Conservation (phyloP, 2,113 vertebrate genomes). For the Rhea americana region DNA sequence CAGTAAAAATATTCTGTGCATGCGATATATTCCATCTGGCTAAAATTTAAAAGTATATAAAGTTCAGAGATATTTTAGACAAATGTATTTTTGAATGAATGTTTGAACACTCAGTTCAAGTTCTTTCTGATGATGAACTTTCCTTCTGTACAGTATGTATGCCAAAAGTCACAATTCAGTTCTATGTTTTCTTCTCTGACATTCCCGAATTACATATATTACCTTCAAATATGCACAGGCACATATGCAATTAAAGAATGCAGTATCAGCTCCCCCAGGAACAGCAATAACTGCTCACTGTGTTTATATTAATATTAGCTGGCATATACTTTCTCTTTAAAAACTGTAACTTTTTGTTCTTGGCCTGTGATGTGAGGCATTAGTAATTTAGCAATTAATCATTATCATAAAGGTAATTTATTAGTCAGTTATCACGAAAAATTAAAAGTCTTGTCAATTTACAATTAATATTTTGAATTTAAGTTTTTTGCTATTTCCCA, state of each 20-base stretch:
- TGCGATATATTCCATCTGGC: constrained; percentile 6
- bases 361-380: constrained; percentile 60
- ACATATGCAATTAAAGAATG: constrained; percentile 30
- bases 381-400: constrained; percentile 72
- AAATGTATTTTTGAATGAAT: constrained; percentile 30
- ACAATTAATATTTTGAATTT: constrained; percentile 80
- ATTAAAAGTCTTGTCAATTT: constrained; percentile 74
- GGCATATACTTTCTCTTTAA: constrained; percentile 62
- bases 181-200: background rate
- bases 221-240: background rate
- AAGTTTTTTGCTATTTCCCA: constrained; percentile 76
- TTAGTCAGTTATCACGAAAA: constrained; percentile 76
- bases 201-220: background rate
- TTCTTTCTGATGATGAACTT: background rate
- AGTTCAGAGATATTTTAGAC: constrained; percentile 30
- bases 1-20: background rate
- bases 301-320: constrained; percentile 63
- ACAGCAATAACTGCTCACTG: constrained; percentile 5
- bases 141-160: constrained; percentile 8
- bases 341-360: constrained; percentile 55
- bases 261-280: constrained; percentile 20
- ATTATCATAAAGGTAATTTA: constrained; percentile 73
- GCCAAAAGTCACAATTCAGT: constrained; percentile 2
- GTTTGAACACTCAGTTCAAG: constrained; percentile 3
- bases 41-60: background rate